These are phyloP conservation scores for Phrixothrix hirtus DNA, from an alignment of 2,888 invertebrate genomes.

Conservation along the genomic window DNA sequence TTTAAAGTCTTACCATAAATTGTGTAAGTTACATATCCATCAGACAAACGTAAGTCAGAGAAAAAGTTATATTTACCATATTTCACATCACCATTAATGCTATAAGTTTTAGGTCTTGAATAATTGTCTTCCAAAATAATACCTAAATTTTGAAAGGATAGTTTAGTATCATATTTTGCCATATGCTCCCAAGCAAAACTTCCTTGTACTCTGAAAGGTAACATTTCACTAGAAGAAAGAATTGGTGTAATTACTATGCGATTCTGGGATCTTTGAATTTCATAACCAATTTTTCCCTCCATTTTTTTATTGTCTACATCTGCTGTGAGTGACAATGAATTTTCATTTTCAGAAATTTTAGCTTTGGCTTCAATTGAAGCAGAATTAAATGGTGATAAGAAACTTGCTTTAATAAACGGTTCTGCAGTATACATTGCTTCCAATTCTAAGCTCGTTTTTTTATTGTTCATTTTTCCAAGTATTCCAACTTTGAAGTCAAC, in stretches of 20 bases:
- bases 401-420: conserved; percentile 59
- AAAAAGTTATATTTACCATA: conserved; percentile 53
- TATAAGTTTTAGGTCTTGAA: conserved; percentile 55
- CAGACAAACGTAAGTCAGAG: conserved; percentile 59
- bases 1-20: conserved; percentile 58
- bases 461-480: conserved; percentile 68
- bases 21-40: conserved; percentile 55
- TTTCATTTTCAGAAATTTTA: too few species aligned
- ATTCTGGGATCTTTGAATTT: neutral
- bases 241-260: neutral
- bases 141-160: neutral
- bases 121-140: neutral
- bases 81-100: conserved; percentile 60
- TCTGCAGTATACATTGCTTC: conserved; percentile 62
- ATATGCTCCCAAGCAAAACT: neutral
- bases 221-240: neutral
- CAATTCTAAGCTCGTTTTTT: conserved; percentile 64
- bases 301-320: neutral
- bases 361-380: conserved; percentile 61
- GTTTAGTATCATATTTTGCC: neutral
- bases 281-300: neutral
- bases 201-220: neutral
- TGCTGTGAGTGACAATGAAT: conserved; percentile 57
- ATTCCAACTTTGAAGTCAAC: conserved; percentile 59
- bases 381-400: conserved; percentile 68